Evolutionary conservation across 2,797 vertebrate genomes (phyloP).

Genomic region (Cephalopachus bancanus): DNA sequence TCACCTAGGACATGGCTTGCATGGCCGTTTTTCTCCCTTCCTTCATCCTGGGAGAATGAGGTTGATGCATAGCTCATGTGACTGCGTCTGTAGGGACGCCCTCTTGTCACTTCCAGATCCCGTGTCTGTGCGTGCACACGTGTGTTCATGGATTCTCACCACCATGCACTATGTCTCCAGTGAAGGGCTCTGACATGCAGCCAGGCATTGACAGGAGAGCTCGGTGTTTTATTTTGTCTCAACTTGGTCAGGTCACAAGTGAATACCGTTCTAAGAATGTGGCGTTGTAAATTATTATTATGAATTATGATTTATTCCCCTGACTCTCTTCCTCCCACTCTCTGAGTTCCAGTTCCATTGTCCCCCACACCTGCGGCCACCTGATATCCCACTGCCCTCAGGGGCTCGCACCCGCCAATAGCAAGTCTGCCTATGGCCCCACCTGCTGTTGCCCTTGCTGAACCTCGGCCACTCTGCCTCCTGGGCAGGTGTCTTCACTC

Average conservation of each 20-base stretch:
- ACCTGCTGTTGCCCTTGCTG: background rate
- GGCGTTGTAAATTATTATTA: conserved; percentile 29
- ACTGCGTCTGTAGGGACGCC: too few relatives aligned
- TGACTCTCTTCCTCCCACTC: rapidly evolving
- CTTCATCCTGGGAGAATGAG: rapidly evolving
- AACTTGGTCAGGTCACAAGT: background rate
- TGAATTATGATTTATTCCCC: background rate
- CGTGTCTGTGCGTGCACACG: rapidly evolving
- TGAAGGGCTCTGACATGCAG: background rate
- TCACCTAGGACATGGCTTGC: background rate
- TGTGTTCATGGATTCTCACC: too few relatives aligned
- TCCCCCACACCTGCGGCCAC: background rate
- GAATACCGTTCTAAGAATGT: background rate
- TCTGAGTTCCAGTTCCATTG: rapidly evolving
- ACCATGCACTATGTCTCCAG: background rate
- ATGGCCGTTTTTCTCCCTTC: too few relatives aligned
- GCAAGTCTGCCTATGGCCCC: background rate
- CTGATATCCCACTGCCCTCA: background rate
- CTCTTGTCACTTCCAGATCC: background rate
- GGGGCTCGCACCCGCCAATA: rapidly evolving
- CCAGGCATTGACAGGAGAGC: background rate
- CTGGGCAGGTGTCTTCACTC: background rate
- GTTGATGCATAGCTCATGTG: too few relatives aligned
- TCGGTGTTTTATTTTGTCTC: background rate
- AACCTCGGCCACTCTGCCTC: background rate